phyloP scores from a whole-genome alignment of 2,113 vertebrate species.

The Oreocharis arfaki region DNA sequence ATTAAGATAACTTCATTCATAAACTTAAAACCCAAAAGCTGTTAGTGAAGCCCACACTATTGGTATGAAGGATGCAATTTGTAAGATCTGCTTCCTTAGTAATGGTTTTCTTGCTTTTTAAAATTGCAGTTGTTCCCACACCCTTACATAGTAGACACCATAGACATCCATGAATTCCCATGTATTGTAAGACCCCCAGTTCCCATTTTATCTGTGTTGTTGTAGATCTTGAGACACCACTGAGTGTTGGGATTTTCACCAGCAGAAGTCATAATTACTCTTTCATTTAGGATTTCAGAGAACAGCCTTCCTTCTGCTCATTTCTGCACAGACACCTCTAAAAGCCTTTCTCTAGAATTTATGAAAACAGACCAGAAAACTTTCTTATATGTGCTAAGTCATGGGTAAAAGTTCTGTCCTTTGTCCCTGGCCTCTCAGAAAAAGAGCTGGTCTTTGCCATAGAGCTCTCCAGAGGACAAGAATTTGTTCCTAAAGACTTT shows the following conservation, averaged over 20 bases:
- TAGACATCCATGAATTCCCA: background rate
- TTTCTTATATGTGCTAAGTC: background rate
- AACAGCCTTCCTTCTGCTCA: background rate
- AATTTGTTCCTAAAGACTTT: background rate
- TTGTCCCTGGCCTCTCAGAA: background rate
- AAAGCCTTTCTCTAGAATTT: background rate
- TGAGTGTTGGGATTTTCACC: background rate
- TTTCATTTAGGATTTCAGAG: background rate
- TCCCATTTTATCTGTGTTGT: background rate
- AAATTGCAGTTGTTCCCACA: background rate
- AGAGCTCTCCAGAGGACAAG: background rate
- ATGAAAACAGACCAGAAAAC: background rate
- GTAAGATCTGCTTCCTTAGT: background rate
- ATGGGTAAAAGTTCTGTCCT: background rate
- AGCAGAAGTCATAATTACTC: background rate
- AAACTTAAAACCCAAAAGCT: background rate
- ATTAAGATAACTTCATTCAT: background rate
- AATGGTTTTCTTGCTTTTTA: background rate
- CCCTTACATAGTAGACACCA: background rate
- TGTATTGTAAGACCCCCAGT: rapidly evolving
- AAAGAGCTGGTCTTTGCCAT: background rate
- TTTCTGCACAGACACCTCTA: background rate
- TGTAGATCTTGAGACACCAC: background rate
- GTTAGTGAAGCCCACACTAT: background rate
- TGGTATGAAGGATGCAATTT: background rate